Evolutionary conservation across 1,140 invertebrate genomes (phyloP), one percentile per base, ranked within the genome.

Genomic region (Drosophila mauritiana): DNA sequence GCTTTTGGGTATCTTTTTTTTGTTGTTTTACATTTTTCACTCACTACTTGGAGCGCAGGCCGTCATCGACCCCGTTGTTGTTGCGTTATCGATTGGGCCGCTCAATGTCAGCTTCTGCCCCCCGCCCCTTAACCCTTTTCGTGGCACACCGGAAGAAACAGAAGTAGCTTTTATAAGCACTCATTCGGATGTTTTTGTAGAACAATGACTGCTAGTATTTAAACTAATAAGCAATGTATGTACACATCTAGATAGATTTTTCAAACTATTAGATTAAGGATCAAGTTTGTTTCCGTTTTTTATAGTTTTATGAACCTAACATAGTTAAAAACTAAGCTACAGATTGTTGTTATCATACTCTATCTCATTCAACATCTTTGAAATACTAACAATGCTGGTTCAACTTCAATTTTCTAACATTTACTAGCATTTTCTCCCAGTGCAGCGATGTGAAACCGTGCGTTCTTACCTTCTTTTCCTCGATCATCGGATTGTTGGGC

Each of bases 401-500:
- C 10, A 3, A 12, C 3, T 11, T 12, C 11, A 3, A 12, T 37
- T 1, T 12, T 7, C 27, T 27, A 7, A 7, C 0, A 15, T 6
- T 6, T 40, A n/a, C n/a, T 6, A 2, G 3, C 2, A 45, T 15
- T 34, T 34, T 51, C 12, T 22, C 17, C 7, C 34, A 10, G 12
- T 53, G 17, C 34, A 34, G 2, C n/a, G n/a, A 11, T 15, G n/a
- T 15, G n/a, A 5, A 25, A 46, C 6, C 43, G 2, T 46, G 1
- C 13, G 25, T 51, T 51, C 61, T 55, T 92, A 96, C 96, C 93
- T 97, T 97, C 81, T 95, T 96, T 92, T 98, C 96, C 62, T 96
- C 96, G 68, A 97, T 93, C 94, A 98, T 96, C 17, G 96, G 95
- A 93, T 97, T 96, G 46, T 96, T 97, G 62, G 96, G 93, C 91